Evolutionary conservation across 1,140 invertebrate genomes (phyloP).

Genomic region (Pseudomyrmex sp.): DNA sequence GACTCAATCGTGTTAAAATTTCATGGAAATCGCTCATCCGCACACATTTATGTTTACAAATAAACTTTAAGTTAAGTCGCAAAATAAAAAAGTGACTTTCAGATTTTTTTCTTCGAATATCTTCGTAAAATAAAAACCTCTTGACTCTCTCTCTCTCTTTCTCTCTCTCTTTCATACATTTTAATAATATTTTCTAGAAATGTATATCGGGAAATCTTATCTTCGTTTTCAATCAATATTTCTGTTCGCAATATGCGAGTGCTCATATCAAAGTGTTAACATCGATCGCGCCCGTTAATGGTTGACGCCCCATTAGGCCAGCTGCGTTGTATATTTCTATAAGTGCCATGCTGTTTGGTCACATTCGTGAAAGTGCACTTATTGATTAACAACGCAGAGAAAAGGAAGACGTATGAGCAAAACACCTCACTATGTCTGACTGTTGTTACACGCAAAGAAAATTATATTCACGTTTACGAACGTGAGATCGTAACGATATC

Average conservation of each 20-base stretch:
- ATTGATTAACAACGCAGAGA: constrained; percentile 5
- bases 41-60: too few relatives aligned
- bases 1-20: background rate
- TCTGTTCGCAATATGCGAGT: background rate
- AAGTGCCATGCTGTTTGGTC: background rate
- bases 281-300: constrained; percentile 28
- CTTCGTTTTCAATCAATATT: constrained; percentile 18
- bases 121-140: background rate
- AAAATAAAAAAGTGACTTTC: background rate
- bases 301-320: constrained; percentile 47
- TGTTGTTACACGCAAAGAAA: background rate
- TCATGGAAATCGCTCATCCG: constrained; percentile 1
- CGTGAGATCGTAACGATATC: too few relatives aligned
- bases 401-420: background rate
- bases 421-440: background rate
- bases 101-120: background rate
- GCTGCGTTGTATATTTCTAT: constrained; percentile 23
- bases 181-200: background rate
- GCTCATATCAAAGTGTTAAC: constrained; percentile 26
- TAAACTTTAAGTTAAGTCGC: too few relatives aligned
- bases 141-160: background rate
- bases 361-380: constrained; percentile 11
- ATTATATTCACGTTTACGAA: too few relatives aligned
- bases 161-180: background rate
- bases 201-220: background rate